Conservation (phyloP, 2,797 vertebrate genomes). For the Manis javanica region DNA sequence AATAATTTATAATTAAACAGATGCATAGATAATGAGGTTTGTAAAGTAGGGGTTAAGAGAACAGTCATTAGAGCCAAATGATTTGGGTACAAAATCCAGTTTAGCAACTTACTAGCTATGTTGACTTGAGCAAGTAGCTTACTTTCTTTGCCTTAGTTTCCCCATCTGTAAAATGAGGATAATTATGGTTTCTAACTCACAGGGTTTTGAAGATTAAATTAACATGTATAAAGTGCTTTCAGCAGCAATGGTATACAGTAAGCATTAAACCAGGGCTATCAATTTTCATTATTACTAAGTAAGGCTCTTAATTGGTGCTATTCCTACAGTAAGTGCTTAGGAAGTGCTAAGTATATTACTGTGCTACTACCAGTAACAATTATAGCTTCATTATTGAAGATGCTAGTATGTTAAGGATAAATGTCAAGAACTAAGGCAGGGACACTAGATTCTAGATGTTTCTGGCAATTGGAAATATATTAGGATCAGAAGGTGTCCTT, state of each 20-base stretch:
- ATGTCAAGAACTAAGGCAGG: not conserved
- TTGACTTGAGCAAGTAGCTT: not conserved
- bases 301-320: not conserved
- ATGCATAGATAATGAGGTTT: not conserved
- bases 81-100: not conserved
- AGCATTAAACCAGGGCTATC: not conserved
- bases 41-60: not conserved
- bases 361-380: not conserved
- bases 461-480: not conserved
- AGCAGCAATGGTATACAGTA: not conserved
- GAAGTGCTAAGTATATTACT: not conserved
- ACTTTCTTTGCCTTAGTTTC: not conserved
- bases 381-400: not conserved
- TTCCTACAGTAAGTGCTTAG: not conserved
- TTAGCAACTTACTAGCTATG: not conserved
- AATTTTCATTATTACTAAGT: not conserved
- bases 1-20: not conserved
- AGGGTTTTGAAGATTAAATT: not conserved
- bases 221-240: constrained; percentile 10
- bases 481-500: not conserved
- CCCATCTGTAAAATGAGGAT: not conserved
- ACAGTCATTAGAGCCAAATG: not conserved
- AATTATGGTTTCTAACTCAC: not conserved
- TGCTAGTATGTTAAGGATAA: not conserved
- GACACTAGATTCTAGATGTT: not conserved